phyloP scores from a whole-genome alignment of 2,797 vertebrate species.

The Parotocinclus haroldoi region DNA sequence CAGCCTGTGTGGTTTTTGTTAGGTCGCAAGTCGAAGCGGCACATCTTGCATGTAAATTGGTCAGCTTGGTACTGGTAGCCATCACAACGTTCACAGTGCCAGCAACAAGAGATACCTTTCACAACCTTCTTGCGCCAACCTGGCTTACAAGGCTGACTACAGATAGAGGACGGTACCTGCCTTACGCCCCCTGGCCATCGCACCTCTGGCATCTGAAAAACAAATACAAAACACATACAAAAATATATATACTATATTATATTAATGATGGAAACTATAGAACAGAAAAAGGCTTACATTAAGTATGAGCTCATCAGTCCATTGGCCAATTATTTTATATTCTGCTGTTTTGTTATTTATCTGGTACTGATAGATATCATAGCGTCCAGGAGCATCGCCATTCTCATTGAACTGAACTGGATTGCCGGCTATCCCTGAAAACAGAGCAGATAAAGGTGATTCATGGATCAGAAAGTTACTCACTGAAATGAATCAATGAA shows the following conservation, averaged over 20 bases:
- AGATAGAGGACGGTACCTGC: slow-evolving; percentile 89
- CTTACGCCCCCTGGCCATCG: slow-evolving; percentile 85
- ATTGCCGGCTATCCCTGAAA: slow-evolving; percentile 88
- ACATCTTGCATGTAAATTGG: slow-evolving; percentile 90
- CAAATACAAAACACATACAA: too few relatives aligned
- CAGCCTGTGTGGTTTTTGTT: slow-evolving; percentile 93
- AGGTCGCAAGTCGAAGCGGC: slow-evolving; percentile 89
- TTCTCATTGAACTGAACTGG: slow-evolving; percentile 97
- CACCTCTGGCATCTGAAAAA: slow-evolving; percentile 80
- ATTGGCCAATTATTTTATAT: slow-evolving; percentile 94
- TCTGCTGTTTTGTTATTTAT: slow-evolving; percentile 83
- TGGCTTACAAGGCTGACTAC: slow-evolving; percentile 89
- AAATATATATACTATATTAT: too few relatives aligned
- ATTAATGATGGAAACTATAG: too few relatives aligned
- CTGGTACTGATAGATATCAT: slow-evolving; percentile 98
- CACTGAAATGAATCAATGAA: too few relatives aligned
- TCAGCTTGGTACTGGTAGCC: slow-evolving; percentile 97
- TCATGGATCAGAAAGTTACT: slow-evolving; percentile 7
- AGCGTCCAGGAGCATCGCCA: slow-evolving; percentile 91
- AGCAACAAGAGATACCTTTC: slow-evolving; percentile 96
- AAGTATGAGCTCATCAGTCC: slow-evolving; percentile 89
- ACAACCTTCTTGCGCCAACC: slow-evolving; percentile 95
- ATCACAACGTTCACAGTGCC: slow-evolving; percentile 95
- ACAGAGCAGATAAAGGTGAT: slow-evolving; percentile 19
- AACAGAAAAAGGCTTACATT: slow-evolving; percentile 69